A percentile compares a stretch with the other conserved stretches of the same genome.
These are phyloP conservation scores for Brachionus asplanchnoidis DNA, from an alignment of 1,140 invertebrate genomes.

Conservation along the genomic window DNA sequence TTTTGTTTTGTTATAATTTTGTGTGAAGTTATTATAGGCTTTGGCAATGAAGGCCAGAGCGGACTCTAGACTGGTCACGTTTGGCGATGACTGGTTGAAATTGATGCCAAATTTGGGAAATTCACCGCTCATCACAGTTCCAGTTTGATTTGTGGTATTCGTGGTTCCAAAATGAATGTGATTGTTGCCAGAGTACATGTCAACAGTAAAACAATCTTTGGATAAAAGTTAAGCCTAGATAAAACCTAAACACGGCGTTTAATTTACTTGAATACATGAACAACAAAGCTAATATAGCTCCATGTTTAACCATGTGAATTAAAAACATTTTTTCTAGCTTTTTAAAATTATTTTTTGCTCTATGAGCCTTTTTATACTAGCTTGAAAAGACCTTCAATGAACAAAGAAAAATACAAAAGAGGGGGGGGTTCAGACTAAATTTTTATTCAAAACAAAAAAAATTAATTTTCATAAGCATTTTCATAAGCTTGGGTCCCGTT, in stretches of 20 bases:
- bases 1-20: neutral
- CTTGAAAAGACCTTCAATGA: neutral
- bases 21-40: neutral
- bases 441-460: neutral
- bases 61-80: neutral
- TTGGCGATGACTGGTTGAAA: neutral
- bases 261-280: neutral
- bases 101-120: neutral
- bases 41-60: neutral
- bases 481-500: neutral
- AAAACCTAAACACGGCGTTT: neutral
- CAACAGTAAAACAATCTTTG: conserved; percentile 14
- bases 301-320: neutral
- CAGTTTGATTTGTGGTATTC: neutral
- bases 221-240: neutral
- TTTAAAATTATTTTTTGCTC: neutral
- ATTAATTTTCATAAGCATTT: neutral
- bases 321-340: neutral
- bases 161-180: neutral
- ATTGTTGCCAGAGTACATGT: neutral
- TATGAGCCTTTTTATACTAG: neutral
- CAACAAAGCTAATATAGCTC: neutral
- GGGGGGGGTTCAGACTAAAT: neutral
- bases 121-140: neutral
- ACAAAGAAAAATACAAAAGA: no score